Base-by-base conservation (phyloP, 92 coral and sea anemone species). In the Epizoanthus illoricatus region DNA sequence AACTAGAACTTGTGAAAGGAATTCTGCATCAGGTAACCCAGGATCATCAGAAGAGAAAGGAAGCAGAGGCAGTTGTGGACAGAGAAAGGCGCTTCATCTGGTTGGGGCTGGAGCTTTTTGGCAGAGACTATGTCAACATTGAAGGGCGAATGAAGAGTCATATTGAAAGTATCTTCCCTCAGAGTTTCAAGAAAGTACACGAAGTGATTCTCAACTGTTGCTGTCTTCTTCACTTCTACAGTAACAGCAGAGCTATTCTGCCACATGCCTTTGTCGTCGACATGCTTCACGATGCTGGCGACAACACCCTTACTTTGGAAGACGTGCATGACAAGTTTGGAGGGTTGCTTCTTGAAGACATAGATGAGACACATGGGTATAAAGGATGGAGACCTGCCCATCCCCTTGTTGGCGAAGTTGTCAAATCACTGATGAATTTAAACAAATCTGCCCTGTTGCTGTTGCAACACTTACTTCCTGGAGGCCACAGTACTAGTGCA, bases 41-140 rank as follows among this genome's bases (percentile, higher is more conserved):
- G 2, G 88, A 88, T 72, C 69, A 16, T 19, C 76, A 57, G 18
- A 20, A 45, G 55, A 49, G 80, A 68, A 56, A 59, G 58, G 85
- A 62, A 72, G 91, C 83, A 12, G 87, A 84, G 75, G 75, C 84
- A 73, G 81, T 79, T 47, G 71, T 88, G 7, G 84, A 88, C 23
- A 63, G 91, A 28, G 88, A 88, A 39, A 85, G 78, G 36, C 74
- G 91, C 33, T 88, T 88, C 47, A 85, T 88, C 58, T 88, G 91
- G 91, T 86, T 88, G 56, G 91, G 91, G 7, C 55, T 88, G 52
- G 88, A 88, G 45, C 76, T 88, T 2, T 88, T 88, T 47, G 91
- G 91, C 6, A 69, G 88, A 8, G 82, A 88, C 0, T 88, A 84
- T 67, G 42, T 71, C 45, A 85, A 88, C 49, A 88, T 88, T 69